These are phyloP conservation scores for Apoda limacodes DNA, from an alignment of 2,888 invertebrate genomes.

Conservation along the genomic window DNA sequence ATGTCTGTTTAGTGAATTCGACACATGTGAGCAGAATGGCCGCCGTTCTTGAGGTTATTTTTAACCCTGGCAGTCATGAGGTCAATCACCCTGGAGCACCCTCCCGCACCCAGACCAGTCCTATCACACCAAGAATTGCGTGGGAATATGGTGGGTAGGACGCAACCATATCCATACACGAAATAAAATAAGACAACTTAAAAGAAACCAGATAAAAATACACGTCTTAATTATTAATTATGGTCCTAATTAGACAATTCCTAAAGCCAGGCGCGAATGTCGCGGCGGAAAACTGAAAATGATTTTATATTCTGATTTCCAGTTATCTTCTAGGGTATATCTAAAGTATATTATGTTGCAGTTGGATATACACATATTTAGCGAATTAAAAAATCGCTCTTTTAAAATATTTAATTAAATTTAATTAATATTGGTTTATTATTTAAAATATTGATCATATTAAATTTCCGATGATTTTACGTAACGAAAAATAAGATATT, in stretches of 20 bases:
- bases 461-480: too few species aligned
- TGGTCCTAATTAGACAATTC: constrained; percentile 23
- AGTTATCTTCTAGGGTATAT: too few species aligned
- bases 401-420: too few species aligned
- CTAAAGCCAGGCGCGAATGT: too few species aligned
- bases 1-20: constrained; percentile 66
- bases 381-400: too few species aligned
- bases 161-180: constrained; percentile 35
- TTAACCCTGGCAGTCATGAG: constrained; percentile 62
- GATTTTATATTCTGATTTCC: too few species aligned
- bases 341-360: too few species aligned
- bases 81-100: constrained; percentile 64
- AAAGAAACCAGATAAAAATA: constrained; percentile 11
- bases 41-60: constrained; percentile 61
- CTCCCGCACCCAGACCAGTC: constrained; percentile 60
- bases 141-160: constrained; percentile 53
- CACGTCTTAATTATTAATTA: constrained; percentile 6
- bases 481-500: too few species aligned
- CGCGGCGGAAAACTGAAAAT: too few species aligned
- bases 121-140: constrained; percentile 63
- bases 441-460: too few species aligned
- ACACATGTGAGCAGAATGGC: constrained; percentile 67
- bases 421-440: too few species aligned
- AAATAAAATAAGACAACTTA: constrained; percentile 30
- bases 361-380: too few species aligned